Evolutionary conservation across 2,113 vertebrate genomes (phyloP), one percentile per base, ranked within the genome.

Genomic region (Eretmochelys imbricata): DNA sequence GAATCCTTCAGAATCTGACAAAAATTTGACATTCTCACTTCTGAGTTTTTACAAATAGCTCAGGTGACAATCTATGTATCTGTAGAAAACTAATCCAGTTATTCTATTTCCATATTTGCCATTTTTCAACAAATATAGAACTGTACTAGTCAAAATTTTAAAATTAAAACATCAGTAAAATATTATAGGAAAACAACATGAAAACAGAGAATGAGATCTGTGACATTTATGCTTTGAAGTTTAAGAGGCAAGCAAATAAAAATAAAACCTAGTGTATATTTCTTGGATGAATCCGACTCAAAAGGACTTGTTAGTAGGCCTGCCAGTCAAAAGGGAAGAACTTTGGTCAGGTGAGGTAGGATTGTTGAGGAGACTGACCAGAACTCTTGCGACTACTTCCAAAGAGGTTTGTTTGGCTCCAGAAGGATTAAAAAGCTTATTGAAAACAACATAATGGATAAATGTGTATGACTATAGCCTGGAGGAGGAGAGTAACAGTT

Each of bases 131-230:
- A 46, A 50, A 3, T 54, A 59, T 59, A 59, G 19, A 84, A 25
- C 19, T 84, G n/a, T 4, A 5, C n/a, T 82, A 79, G 8, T 50
- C 8, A 85, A 75, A 94, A 78, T 55, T 50, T 84, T 35, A 94
- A 95, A 92, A 90, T 94, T 88, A 89, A 93, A 31, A 35, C 59
- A 35, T 35, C 29, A 62, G 31, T 62, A 62, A 62, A 80, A 82
- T 76, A 50, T 14, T 81, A 27, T 1, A 90, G n/a, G 90, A 90
- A 62, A 75, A 85, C 83, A 81, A 87, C 85, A 85, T 1, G 85
- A 12, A 75, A 92, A 93, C 50, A 72, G 6, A 83, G 27, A 27
- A 65, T 50, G 84, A 93, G 29, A 5, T 62, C 19, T 87, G 84
- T 54, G 10, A 5, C 89, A 50, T 5, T 42, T 48, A 85, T 0